Conservation (phyloP, 1,140 invertebrate species). For the Leptinotarsa defecta region DNA sequence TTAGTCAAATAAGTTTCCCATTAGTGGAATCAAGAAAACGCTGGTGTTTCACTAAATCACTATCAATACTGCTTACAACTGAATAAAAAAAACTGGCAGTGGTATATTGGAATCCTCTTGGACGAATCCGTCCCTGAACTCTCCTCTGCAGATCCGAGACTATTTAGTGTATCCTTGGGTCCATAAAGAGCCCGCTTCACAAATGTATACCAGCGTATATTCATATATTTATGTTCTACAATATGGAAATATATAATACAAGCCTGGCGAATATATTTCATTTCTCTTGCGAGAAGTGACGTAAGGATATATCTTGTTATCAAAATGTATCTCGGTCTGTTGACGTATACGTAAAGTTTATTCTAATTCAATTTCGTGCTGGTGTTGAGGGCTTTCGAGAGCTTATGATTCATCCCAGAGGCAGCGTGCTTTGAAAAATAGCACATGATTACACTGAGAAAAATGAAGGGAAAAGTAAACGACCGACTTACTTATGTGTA, state of each 20-base stretch:
- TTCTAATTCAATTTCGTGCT: not conserved
- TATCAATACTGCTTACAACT: no score
- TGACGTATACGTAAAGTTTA: not conserved
- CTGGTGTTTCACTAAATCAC: no score
- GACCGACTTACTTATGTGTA: no score
- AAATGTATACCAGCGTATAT: conserved; percentile 19
- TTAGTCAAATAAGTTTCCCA: no score
- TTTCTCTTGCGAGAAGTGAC: not conserved
- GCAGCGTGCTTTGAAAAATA: no score
- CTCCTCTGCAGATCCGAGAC: conserved; percentile 12
- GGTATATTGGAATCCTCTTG: no score
- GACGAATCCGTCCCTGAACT: not conserved
- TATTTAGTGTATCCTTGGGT: conserved; percentile 16
- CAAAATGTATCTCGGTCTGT: not conserved
- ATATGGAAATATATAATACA: conserved; percentile 21
- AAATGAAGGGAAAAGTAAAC: no score
- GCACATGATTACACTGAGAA: no score
- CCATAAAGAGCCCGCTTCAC: conserved; percentile 19
- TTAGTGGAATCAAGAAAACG: no score
- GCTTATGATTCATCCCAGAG: not conserved
- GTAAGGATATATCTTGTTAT: conserved; percentile 1
- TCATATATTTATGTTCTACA: conserved; percentile 20
- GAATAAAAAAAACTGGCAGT: no score
- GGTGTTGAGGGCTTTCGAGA: not conserved
- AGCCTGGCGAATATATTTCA: conserved; percentile 7